Percentiles rank a stretch among this genome's conserved stretches.
phyloP scores from a whole-genome alignment of 2,888 invertebrate species.

The Zaprionus obscuricornis region DNA sequence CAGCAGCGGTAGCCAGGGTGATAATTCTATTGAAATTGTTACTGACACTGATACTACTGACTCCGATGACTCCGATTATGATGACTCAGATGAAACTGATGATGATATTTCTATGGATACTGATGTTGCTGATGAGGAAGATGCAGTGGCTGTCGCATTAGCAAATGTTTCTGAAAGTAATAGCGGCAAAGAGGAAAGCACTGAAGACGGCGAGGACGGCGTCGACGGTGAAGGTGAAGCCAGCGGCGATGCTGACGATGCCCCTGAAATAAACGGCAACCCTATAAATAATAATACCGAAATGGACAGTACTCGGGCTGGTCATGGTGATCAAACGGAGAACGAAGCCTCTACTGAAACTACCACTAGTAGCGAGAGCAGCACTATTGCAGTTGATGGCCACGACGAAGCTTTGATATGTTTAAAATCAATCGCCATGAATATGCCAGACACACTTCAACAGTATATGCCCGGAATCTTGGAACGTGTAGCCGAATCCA shows the following conservation, averaged over 20 bases:
- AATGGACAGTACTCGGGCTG: background rate
- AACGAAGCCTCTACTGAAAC: background rate
- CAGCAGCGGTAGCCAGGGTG: no score
- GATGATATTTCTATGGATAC: no score
- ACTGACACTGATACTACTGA: no score
- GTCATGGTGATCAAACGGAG: slow-evolving; percentile 28
- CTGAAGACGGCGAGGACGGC: no score
- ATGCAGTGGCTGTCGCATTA: no score
- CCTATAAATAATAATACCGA: background rate
- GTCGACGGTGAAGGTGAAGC: no score
- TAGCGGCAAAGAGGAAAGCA: no score
- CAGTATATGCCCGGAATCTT: slow-evolving; percentile 2
- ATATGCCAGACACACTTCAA: slow-evolving; percentile 4
- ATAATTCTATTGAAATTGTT: no score
- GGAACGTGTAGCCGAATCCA: background rate
- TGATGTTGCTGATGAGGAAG: no score
- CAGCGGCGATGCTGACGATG: background rate
- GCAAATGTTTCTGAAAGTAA: no score
- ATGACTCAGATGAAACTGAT: no score
- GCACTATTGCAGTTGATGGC: background rate
- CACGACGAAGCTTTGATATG: slow-evolving; percentile 28
- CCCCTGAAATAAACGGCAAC: background rate
- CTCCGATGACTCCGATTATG: no score
- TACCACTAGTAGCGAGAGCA: background rate
- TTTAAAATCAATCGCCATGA: slow-evolving; percentile 11